A percentile compares a stretch with the other conserved stretches of the same genome.
These are phyloP conservation scores for Athetis lepigone DNA, from an alignment of 2,888 invertebrate species.

Conservation along the genomic window DNA sequence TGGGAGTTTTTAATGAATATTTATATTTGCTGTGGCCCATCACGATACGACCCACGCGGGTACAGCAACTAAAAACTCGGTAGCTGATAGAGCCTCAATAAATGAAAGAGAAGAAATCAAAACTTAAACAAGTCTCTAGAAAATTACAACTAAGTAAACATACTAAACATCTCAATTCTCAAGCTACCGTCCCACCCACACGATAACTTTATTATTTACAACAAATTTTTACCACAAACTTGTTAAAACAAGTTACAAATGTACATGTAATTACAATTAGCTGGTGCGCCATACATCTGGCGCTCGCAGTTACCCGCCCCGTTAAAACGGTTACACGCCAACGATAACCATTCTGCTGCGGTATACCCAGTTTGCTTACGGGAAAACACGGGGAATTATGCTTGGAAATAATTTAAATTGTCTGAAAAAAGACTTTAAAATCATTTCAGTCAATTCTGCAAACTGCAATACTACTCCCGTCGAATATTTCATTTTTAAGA, in stretches of 20 bases:
- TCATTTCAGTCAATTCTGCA: neutral
- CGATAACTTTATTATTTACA: conserved; percentile 23
- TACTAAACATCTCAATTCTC: neutral
- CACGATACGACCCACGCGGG: no score
- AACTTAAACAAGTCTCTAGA: neutral
- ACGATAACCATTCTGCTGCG: conserved; percentile 56
- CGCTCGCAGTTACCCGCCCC: conserved; percentile 59
- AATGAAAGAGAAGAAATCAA: no score
- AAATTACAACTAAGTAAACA: conserved; percentile 2
- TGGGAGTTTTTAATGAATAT: no score
- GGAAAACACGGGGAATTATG: conserved; percentile 48
- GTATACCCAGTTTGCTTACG: conserved; percentile 46
- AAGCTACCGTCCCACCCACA: conserved; percentile 6
- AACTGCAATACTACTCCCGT: neutral
- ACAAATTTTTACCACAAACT: conserved; percentile 44
- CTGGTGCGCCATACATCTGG: conserved; percentile 40
- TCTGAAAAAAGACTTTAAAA: conserved; percentile 19
- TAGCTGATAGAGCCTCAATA: no score
- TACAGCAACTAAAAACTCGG: no score
- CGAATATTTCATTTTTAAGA: neutral
- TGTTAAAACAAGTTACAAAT: conserved; percentile 52
- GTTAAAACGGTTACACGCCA: conserved; percentile 60
- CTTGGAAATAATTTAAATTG: conserved; percentile 21
- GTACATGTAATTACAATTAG: conserved; percentile 60
- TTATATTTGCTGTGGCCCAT: no score